Conservation (phyloP, 2,797 vertebrate genomes). For the Psittacula derbiana region DNA sequence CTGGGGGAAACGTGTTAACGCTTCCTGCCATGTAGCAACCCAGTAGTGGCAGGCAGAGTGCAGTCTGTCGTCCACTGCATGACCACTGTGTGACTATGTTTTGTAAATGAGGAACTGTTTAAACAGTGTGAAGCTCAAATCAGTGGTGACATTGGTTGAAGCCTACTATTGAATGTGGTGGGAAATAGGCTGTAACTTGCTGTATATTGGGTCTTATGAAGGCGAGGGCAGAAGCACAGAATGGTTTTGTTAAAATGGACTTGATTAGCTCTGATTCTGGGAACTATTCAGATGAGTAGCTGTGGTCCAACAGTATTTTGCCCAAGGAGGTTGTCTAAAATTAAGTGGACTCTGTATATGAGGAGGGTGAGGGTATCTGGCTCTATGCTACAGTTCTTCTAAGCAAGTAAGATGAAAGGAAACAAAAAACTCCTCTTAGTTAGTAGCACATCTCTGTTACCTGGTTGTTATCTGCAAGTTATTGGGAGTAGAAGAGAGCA, state of each 20-base stretch:
- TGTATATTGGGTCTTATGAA: fast-evolving
- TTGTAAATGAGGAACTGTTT: not conserved
- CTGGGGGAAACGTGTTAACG: not conserved
- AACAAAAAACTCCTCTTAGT: not conserved
- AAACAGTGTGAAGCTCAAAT: not conserved
- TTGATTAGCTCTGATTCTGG: not conserved
- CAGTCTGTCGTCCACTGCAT: not conserved
- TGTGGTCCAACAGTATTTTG: not conserved
- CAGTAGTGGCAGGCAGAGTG: not conserved
- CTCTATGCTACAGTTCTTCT: not conserved
- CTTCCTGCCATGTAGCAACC: not conserved
- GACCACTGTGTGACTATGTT: not conserved
- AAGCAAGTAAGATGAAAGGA: not conserved
- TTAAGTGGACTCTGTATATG: not conserved
- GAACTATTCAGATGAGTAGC: not conserved
- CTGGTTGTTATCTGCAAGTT: not conserved
- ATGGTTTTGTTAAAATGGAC: not conserved
- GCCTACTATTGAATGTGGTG: not conserved
- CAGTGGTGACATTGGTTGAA: not conserved
- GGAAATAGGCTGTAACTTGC: not conserved
- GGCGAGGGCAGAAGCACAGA: not conserved
- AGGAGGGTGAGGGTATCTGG: not conserved
- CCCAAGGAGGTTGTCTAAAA: not conserved
- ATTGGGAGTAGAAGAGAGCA: not conserved
- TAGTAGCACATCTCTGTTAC: not conserved